These are phyloP conservation scores for Physeter macrocephalus DNA, from an alignment of 2,113 vertebrate genomes.

Conservation along the genomic window DNA sequence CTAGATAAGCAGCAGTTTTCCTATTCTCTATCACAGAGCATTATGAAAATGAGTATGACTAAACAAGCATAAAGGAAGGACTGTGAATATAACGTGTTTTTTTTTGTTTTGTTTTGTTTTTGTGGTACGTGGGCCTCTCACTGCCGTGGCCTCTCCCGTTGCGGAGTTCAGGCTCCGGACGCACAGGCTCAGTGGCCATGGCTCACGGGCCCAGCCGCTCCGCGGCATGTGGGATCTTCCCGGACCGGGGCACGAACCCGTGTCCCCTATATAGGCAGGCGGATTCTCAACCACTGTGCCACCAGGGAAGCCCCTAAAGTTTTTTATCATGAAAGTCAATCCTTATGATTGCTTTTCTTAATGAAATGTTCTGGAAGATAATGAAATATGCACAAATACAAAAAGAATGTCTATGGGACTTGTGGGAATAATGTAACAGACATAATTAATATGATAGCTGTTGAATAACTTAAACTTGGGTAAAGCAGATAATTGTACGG, in stretches of 20 bases:
- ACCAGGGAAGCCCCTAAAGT: too few relatives aligned
- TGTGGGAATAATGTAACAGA: constrained; percentile 40
- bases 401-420: constrained; percentile 21
- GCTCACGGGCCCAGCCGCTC: too few relatives aligned
- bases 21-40: neutral
- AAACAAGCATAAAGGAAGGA: constrained; percentile 11
- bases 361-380: constrained; percentile 4
- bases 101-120: too few relatives aligned
- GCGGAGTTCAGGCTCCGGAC: too few relatives aligned
- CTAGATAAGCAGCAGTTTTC: neutral
- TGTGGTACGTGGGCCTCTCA: too few relatives aligned
- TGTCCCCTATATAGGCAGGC: too few relatives aligned
- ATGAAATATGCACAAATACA: constrained; percentile 46
- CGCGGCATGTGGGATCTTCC: too few relatives aligned
- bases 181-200: too few relatives aligned
- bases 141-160: too few relatives aligned
- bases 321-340: constrained; percentile 46
- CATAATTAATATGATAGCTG: constrained; percentile 36
- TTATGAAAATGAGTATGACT: constrained; percentile 2
- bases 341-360: constrained; percentile 35
- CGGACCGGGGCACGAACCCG: too few relatives aligned
- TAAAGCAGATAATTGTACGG: neutral
- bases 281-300: too few relatives aligned
- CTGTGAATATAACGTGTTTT: constrained; percentile 14
- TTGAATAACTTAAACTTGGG: constrained; percentile 33